Evolutionary conservation across 2,797 vertebrate species (phyloP).

Genomic region (Cetoscarus ocellatus): DNA sequence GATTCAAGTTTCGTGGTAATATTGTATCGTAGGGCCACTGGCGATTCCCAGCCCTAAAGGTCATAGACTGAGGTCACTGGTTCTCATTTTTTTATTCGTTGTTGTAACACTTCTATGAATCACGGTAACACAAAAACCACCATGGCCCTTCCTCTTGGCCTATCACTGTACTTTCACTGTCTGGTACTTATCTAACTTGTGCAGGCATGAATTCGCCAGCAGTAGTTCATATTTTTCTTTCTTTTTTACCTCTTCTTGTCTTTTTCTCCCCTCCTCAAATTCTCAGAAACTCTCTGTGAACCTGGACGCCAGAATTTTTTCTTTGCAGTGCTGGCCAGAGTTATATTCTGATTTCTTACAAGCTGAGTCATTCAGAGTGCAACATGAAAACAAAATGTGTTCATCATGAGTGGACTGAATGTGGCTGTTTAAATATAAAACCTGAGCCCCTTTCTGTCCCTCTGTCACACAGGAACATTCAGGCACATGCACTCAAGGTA

Average conservation of each 20-base stretch:
- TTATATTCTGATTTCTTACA: slow-evolving; percentile 12
- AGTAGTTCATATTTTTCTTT: neutral
- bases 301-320: neutral
- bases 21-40: too few species aligned
- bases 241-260: neutral
- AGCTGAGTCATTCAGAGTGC: slow-evolving; percentile 29
- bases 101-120: too few species aligned
- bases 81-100: too few species aligned
- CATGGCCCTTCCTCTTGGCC: too few species aligned
- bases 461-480: neutral
- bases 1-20: too few species aligned
- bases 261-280: neutral
- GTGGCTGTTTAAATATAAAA: slow-evolving; percentile 5
- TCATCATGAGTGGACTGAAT: slow-evolving; percentile 23
- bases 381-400: slow-evolving; percentile 22
- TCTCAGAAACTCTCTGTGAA: neutral
- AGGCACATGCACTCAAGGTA: neutral
- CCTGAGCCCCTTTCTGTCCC: neutral
- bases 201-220: too few species aligned
- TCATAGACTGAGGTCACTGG: too few species aligned
- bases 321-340: neutral
- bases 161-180: too few species aligned
- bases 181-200: too few species aligned
- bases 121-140: too few species aligned
- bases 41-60: too few species aligned